Conservation (phyloP, 1,140 invertebrate genomes). For the Apis mellifera region DNA sequence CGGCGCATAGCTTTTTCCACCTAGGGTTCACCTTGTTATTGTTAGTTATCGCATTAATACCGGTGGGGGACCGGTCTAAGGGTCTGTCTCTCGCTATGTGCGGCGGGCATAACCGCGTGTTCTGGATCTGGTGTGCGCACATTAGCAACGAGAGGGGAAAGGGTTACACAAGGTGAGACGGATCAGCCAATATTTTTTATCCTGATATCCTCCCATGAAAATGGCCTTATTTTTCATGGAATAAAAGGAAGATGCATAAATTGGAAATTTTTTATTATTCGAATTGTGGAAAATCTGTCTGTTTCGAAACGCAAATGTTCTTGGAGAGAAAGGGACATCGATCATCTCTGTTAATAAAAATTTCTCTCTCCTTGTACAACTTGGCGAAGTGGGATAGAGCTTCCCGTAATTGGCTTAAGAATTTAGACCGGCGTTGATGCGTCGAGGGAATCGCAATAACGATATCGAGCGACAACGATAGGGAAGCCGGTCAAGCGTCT, state of each 20-base stretch:
- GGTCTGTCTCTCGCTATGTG: background rate
- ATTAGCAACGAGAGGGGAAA: conserved; percentile 50
- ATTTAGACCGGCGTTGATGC: conserved; percentile 5
- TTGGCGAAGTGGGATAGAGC: background rate
- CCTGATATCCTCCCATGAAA: background rate
- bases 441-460: background rate
- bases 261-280: too few relatives aligned
- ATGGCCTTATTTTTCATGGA: background rate
- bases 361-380: too few relatives aligned
- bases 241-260: too few relatives aligned
- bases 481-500: background rate
- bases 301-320: too few relatives aligned
- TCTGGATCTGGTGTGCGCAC: conserved; percentile 44
- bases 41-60: conserved; percentile 67
- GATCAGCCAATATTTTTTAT: conserved; percentile 7
- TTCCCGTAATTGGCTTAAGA: conserved; percentile 34
- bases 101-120: conserved; percentile 36
- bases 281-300: too few relatives aligned
- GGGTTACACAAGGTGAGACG: too few relatives aligned
- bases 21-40: conserved; percentile 59
- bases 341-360: background rate
- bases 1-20: background rate
- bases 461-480: conserved; percentile 27
- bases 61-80: conserved; percentile 33
- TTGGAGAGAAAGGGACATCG: too few relatives aligned